Percentiles rank a stretch among this genome's conserved stretches.
These are phyloP conservation scores for Caenorhabditis parvicauda DNA, from an alignment of 2,888 invertebrate species.

Conservation along the genomic window DNA sequence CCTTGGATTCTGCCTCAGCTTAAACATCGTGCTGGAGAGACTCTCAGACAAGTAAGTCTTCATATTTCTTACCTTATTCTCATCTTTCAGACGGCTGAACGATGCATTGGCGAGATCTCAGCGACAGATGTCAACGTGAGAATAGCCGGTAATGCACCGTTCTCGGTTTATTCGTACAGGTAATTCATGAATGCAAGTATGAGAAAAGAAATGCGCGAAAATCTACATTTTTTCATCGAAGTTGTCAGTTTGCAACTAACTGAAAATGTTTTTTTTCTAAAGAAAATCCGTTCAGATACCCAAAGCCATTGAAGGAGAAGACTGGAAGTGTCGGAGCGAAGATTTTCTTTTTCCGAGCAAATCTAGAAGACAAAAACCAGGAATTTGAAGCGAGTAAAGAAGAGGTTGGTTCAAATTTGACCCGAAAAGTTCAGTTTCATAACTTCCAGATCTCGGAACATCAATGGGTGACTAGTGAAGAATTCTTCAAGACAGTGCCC, in stretches of 20 bases:
- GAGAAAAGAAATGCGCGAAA: too few species aligned
- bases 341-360: constrained; percentile 48
- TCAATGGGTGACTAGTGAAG: constrained; percentile 47
- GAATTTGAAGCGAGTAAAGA: constrained; percentile 36
- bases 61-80: background rate
- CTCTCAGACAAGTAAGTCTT: constrained; percentile 48
- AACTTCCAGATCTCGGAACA: constrained; percentile 31
- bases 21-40: constrained; percentile 42
- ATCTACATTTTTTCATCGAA: too few species aligned
- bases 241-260: background rate
- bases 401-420: constrained; percentile 12
- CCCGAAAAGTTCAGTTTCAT: background rate
- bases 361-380: constrained; percentile 5
- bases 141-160: constrained; percentile 54
- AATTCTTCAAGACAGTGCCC: constrained; percentile 35
- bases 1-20: constrained; percentile 58
- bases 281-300: constrained; percentile 22
- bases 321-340: constrained; percentile 33
- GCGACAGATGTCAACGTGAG: constrained; percentile 22
- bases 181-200: constrained; percentile 9
- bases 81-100: constrained; percentile 48
- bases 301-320: constrained; percentile 21
- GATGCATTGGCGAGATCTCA: constrained; percentile 44
- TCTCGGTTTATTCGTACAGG: constrained; percentile 40
- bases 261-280: background rate